Percentiles rank a stretch among this genome's conserved stretches.
These are phyloP conservation scores for Alectoris magna DNA, from an alignment of 2,797 vertebrate species.

Conservation along the genomic window DNA sequence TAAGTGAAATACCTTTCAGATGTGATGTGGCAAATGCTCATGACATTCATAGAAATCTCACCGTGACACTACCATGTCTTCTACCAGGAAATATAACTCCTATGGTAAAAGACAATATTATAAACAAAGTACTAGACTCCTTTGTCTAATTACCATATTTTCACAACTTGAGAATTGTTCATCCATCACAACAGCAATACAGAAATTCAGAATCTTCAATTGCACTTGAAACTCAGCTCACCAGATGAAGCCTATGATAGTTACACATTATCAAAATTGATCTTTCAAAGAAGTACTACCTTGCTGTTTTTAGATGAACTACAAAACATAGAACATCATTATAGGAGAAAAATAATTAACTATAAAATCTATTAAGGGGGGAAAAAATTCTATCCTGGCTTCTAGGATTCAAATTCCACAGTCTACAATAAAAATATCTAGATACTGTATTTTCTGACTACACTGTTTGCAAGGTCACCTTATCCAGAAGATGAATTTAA, in stretches of 20 bases:
- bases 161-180: neutral
- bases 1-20: neutral
- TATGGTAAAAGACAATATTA: neutral
- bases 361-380: neutral
- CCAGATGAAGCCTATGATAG: neutral
- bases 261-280: neutral
- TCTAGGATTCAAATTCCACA: neutral
- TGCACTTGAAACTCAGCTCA: neutral
- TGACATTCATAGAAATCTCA: neutral
- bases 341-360: neutral
- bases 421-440: neutral
- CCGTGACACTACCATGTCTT: neutral
- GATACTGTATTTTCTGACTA: neutral
- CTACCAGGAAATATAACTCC: neutral
- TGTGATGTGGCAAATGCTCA: neutral
- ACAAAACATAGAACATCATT: neutral
- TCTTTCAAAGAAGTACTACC: neutral
- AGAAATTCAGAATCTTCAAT: neutral
- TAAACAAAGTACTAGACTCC: neutral
- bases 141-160: neutral
- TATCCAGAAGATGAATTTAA: neutral
- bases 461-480: neutral
- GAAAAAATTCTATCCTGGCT: rapidly evolving
- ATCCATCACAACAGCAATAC: neutral
- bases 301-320: neutral